Base-by-base conservation (phyloP, 30 jellyfish, hydroid and myxozoan species). In the Aurelia aurita region DNA sequence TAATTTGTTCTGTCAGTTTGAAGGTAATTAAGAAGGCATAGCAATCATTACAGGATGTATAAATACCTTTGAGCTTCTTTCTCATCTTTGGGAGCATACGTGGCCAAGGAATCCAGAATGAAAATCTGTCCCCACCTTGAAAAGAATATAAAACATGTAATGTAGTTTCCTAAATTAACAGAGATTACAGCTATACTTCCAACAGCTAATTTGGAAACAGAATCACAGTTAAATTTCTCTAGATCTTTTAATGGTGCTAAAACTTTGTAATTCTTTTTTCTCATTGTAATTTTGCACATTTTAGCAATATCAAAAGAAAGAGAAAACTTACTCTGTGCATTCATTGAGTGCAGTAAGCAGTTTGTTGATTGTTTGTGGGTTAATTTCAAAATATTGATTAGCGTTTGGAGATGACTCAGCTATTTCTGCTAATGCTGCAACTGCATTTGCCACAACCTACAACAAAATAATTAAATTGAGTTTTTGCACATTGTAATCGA, bases 401-500 rank as follows among this genome's bases (percentile, higher is more conserved):
- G 99, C 97, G 61, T 58, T 77, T 22, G 89, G 95, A 34, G 97
- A 84, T 27, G 99, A 70, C 23, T 94, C 97, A 4, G 99, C 96
- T 62, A 94, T 89, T 78, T 94, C 99, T 20, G 99, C 86, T 59
- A 94, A 66, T 7, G 99, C 90, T 22, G 98, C 98, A 18, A 92
- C 98, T n/a, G 98, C 98, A 82, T 92, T 92, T 39, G 98, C 98
- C 29, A 92, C 98, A 81, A 92, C 98, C 98, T 92, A 14, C 12
- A 14, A 19, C 13, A 43, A 62, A 10, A 34, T 26, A 9, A n/a
- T 22, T 65, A 20, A 3, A 8, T 65, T 3, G 54, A 65, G 46
- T 34, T 0, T 18, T 18, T 26, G 58, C 15, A 64, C 23, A n/a
- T 13, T 34, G 51, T 7, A 35, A 4, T 1, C 10, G 13, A 5